Evolutionary conservation across 2,797 vertebrate genomes (phyloP), one percentile per base, ranked within the genome.

Genomic region (Valencia hispanica): DNA sequence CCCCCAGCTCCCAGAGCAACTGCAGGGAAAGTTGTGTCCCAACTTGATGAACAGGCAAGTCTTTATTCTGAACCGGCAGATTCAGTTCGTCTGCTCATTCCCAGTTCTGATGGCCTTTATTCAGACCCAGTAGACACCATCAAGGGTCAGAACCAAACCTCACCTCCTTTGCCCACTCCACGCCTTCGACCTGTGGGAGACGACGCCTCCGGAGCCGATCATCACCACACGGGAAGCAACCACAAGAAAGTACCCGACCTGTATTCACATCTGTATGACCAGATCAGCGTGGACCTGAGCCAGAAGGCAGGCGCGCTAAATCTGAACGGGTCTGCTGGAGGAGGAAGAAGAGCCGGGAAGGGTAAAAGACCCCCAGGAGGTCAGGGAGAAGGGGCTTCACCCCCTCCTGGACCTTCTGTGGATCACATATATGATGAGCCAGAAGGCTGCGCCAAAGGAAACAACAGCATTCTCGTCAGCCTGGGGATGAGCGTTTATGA

Each of bases 401-500:
- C 74, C 0, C 34, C 87, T 27, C 53, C 82, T 0, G 17, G 20
- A 36, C 45, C 11, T 22, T 32, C 9, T 11, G 65, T 43, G 27
- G 97, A 97, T 61, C 98, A 98, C 88, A 98, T 99, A 76, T 99
- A 99, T 0, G 97, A 99, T 0, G 98, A 99, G 78, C 98, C 98
- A 0, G 98, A 99, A 74, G 97, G 97, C 0, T 75, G 93, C 5
- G 94, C 92, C 75, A 91, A 88, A 79, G 88, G 77, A 27, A 72
- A 72, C 9, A 17, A 10, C 0, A 20, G 8, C 15, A 0, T 48
- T 12, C 10, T 70, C 0, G 1, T n/a, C 3, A 74, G 20, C 57
- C 75, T 36, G 15, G 78, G 73, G 11, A 1, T 84, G 32, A 90
- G 75, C 69, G 90, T 98, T 85, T 98, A 98, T 0, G 95, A 97